Base-by-base conservation (phyloP, 2,797 vertebrate species). In the Platalea minor region DNA sequence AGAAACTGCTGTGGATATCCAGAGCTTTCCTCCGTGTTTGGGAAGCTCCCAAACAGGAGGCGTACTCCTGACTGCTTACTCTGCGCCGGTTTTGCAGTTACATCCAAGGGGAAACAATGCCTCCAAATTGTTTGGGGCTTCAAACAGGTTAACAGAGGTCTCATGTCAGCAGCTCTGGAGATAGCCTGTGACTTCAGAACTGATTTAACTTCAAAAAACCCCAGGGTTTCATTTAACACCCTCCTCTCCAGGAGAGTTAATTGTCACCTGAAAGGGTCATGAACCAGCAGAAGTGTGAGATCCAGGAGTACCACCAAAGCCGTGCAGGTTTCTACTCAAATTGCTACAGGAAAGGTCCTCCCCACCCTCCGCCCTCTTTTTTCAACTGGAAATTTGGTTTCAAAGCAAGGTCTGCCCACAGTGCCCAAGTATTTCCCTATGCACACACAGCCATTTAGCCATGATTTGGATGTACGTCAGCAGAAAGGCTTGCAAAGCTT, bases 101-200 rank as follows among this genome's bases (percentile, higher is more conserved):
- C 29, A 79, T 12, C 24, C 25, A 31, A 57, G 94, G 84, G 81
- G 39, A 69, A 95, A 95, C 91, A 94, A 94, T 69, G 81, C 78
- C 63, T 76, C 88, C 70, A 60, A 78, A 91, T 51, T 61, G 85
- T 76, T 61, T 59, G 83, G 74, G 68, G 60, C 68, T 88, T 93
- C 85, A 51, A 91, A 93, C 46, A 90, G 74, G 80, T 92, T 89
- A 85, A 74, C 50, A 41, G 18, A 79, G 96, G 73, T 74, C 89
- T 75, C 81, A 6, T 3, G 21, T 85, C 95, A 96, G 94, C 88
- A 72, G 74, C 86, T 96, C 86, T 77, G 26, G 78, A 95, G 93
- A 92, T 11, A 67, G 45, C 57, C 59, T 56, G 51, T 28, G 37
- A 92, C 29, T 89, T 68, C 59, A 85, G 39, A 87, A 65, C 37